Base-by-base conservation (phyloP, 2,113 vertebrate genomes). In the Leucopsar rothschildi region DNA sequence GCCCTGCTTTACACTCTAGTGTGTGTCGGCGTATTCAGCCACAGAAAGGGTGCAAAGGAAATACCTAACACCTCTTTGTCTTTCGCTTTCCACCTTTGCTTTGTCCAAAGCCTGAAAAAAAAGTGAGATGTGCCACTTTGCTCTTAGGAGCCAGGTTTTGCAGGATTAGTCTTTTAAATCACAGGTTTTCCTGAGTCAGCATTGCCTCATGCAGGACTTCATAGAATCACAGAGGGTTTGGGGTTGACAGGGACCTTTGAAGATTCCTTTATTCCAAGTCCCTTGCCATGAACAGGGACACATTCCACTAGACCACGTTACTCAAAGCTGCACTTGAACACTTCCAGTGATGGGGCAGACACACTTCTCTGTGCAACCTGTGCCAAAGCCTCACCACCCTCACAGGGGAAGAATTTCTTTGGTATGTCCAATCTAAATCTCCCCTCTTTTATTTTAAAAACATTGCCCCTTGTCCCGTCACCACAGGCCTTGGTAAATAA, bases 41-140 rank as follows among this genome's bases (percentile, higher is more conserved):
- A 73, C 73, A 92, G 72, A 80, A 82, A 65, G 21, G 19, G 47
- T 76, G 59, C 1, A 4, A 87, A 94, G 70, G 82, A 95, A 94
- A 79, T 65, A 87, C 55, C 81, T 90, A 69, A 82, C 66, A 76
- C 63, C 52, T 75, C 52, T 65, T 50, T 44, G 22, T 73, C 69
- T 86, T 92, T 63, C 2, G 0, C 52, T 80, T 91, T 85, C 47
- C 83, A 40, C 27, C 29, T 57, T 45, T 39, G 37, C 17, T 93
- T 88, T 88, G 45, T 59, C 91, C 63, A 85, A 85, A 86, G 31
- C 33, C 55, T 47, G 59, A 87, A 85, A 77, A 94, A 94, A 57
- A 50, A 3, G 18, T 12, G 7, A 82, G 24, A 70, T 23, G 10
- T 31, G 19, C 15, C 5, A 16, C 45, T 85, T 65, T 33, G 25